Conservation (phyloP, 2,797 vertebrate genomes). For the Halcyon chelicuti region DNA sequence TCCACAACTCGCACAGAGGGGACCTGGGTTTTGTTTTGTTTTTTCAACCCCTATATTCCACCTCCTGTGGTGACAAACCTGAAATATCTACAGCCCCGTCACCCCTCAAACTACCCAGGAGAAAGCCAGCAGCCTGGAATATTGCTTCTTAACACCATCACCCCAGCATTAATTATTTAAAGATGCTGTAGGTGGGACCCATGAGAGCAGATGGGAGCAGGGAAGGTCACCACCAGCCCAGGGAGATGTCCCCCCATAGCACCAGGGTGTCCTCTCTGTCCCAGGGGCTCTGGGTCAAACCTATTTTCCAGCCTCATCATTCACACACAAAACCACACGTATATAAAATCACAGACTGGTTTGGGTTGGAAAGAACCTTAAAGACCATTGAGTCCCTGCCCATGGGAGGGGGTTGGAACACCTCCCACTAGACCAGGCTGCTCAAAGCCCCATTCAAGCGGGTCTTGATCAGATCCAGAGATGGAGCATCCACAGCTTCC, state of each 20-base stretch:
- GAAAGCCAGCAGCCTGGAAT: neutral
- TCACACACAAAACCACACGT: neutral
- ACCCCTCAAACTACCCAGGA: rapidly evolving
- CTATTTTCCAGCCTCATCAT: neutral
- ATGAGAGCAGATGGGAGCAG: rapidly evolving
- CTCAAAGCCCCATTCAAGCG: neutral
- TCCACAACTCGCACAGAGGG: neutral
- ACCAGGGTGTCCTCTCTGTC: neutral
- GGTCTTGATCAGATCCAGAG: neutral
- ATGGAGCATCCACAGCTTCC: neutral
- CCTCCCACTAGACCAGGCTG: neutral
- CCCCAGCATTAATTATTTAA: neutral
- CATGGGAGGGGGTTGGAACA: neutral
- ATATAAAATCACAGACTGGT: neutral
- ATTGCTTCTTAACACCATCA: too few species aligned
- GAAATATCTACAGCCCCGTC: neutral
- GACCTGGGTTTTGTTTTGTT: neutral
- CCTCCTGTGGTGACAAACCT: neutral
- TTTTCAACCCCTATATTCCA: neutral
- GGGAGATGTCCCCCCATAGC: rapidly evolving
- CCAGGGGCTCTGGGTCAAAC: neutral
- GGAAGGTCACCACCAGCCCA: neutral
- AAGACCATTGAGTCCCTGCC: neutral
- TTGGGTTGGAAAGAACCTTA: neutral
- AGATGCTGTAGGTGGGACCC: neutral